phyloP scores from a whole-genome alignment of 2,113 vertebrate genomes.

The Prunella fulvescens region DNA sequence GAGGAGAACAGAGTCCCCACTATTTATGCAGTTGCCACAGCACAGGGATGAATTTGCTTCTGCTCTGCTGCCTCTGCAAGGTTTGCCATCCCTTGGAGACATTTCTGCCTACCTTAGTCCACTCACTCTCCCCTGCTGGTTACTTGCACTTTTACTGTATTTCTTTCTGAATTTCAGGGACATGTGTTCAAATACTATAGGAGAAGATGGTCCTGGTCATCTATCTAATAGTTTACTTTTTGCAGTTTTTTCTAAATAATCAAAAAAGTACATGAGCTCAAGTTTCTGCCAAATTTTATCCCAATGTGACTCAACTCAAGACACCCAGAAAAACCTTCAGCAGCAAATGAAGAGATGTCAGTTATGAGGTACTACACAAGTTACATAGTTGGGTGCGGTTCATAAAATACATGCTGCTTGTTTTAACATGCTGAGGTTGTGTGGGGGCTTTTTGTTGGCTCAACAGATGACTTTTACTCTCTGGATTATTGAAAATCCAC shows the following conservation, averaged over 20 bases:
- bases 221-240: neutral
- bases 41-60: neutral
- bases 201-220: neutral
- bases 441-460: neutral
- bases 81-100: neutral
- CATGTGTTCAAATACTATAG: neutral
- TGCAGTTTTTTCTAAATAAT: neutral
- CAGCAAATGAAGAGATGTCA: neutral
- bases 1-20: neutral
- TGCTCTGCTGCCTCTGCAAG: neutral
- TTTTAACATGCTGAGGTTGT: neutral
- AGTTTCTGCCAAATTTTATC: neutral
- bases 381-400: neutral
- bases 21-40: neutral
- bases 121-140: neutral
- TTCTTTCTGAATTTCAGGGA: neutral
- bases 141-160: neutral
- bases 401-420: neutral
- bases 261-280: neutral
- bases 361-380: neutral
- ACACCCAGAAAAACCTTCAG: neutral
- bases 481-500: neutral
- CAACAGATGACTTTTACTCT: neutral
- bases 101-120: neutral
- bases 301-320: neutral